Percentiles rank a stretch among this genome's conserved stretches.
Conservation (phyloP, 2,888 invertebrate species). For the Archaeoteleia sp. region DNA sequence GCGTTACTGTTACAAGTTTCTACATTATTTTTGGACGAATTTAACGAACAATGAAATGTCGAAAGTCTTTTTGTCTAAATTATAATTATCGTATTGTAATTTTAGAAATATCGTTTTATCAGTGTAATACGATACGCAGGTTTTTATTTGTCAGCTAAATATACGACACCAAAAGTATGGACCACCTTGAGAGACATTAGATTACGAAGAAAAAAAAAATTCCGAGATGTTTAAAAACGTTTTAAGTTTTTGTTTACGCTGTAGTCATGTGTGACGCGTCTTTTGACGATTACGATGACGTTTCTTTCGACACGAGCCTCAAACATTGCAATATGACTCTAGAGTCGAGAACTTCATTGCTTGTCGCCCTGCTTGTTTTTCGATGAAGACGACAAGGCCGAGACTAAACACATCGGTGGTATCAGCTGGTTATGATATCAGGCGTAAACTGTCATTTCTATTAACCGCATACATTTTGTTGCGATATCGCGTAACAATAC, state of each 20-base stretch:
- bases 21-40: slow-evolving; percentile 30
- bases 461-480: not conserved
- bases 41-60: too few species aligned
- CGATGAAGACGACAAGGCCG: slow-evolving; percentile 9
- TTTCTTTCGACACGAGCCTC: not conserved
- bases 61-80: too few species aligned
- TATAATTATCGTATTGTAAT: too few species aligned
- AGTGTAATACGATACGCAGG: too few species aligned
- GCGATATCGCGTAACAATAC: too few species aligned
- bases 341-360: slow-evolving; percentile 5
- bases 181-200: too few species aligned
- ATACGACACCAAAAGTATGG: too few species aligned
- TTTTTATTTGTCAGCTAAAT: too few species aligned
- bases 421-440: slow-evolving; percentile 14
- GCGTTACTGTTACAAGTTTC: slow-evolving; percentile 37
- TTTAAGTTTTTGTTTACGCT: too few species aligned
- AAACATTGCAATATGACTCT: slow-evolving; percentile 9
- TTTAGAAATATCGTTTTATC: too few species aligned
- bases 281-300: not conserved
- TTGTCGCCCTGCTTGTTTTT: slow-evolving; percentile 7
- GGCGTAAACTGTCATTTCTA: slow-evolving; percentile 10
- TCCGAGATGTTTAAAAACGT: too few species aligned
- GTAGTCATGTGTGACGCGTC: not conserved
- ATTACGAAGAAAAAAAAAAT: too few species aligned
- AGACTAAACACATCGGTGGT: slow-evolving; percentile 9